Evolutionary conservation across 2,888 invertebrate species (phyloP).

Genomic region (Sphaerophoria rueppellii): DNA sequence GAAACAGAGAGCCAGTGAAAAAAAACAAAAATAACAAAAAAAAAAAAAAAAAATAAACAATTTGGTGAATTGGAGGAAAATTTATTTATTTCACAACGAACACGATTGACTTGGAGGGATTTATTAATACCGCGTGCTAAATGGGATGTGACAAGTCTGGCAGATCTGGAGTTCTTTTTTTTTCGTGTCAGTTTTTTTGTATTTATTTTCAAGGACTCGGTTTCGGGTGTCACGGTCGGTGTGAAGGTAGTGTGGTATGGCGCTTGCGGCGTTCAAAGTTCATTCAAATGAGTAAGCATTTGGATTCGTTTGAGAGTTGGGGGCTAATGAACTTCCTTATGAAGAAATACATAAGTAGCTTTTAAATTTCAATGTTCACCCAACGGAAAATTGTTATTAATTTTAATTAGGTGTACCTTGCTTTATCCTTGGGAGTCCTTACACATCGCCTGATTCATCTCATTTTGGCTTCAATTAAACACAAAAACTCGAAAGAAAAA

Average conservation of each 20-base stretch:
- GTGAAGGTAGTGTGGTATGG: too few species aligned
- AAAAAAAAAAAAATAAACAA: slow-evolving; percentile 43
- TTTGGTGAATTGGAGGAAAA: slow-evolving; percentile 38
- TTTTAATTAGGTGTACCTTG: not conserved
- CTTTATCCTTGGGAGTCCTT: not conserved
- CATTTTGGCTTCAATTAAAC: slow-evolving; percentile 6
- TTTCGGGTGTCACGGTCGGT: slow-evolving; percentile 11
- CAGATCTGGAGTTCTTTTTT: slow-evolving; percentile 23
- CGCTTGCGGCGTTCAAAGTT: not conserved
- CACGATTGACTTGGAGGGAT: slow-evolving; percentile 58
- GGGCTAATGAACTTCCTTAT: not conserved
- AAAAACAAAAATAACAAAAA: slow-evolving; percentile 23
- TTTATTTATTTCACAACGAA: slow-evolving; percentile 15
- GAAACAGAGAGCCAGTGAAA: not conserved
- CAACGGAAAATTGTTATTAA: too few species aligned
- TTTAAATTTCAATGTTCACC: too few species aligned
- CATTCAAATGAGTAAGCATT: not conserved
- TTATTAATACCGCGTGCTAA: slow-evolving; percentile 65
- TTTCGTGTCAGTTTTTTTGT: not conserved
- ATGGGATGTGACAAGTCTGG: slow-evolving; percentile 56
- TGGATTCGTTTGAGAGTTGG: slow-evolving; percentile 5
- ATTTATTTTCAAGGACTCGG: slow-evolving; percentile 34
- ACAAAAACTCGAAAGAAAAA: not conserved
- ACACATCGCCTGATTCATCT: slow-evolving; percentile 5
- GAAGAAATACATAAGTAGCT: not conserved